Evolutionary conservation across 2,113 vertebrate species (phyloP), one percentile per base, ranked within the genome.

Genomic region (Tragulus kanchil): DNA sequence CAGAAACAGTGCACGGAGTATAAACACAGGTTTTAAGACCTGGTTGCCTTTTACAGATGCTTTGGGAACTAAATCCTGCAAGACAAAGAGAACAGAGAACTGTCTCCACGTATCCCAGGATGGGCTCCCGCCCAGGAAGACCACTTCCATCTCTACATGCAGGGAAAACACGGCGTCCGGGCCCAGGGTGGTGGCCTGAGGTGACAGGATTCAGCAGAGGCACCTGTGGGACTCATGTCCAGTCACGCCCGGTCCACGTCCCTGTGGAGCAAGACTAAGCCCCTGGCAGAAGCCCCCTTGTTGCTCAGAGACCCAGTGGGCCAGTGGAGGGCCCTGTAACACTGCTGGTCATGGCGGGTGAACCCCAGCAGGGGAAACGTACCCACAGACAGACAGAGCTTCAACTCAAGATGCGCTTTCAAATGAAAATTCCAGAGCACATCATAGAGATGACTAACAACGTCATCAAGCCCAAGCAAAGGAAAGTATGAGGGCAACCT

Each of bases 61-160:
- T 45, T 89, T 25, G 19, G 59, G 31, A 36, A 54, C 52, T 45
- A 36, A 95, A 26, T 69, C 15, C 59, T 4, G 3, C 14, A 42
- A 85, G 15, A 31, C 16, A 19, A 19, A 15, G 59, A 10, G 36
- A 11, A 56, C 15, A 15, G 19, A 11, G 15, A 82, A 45, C 6
- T 6, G 23, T 54, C 54, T 58, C 45, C 14, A 0, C 4, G 19
- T 11, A 19, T 42, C 50, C 69, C 25, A 75, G 42, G 23, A 26
- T 13, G 19, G 19, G 23, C 7, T 45, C 28, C 78, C 36, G 19
- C 16, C 71, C 25, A 1, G 11, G 50, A 23, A 58, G 15, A 36
- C 61, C 15, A 26, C 61, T n/a, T 8, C 45, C 48, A 28, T 2
- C 12, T 25, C 28, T 0, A 2, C 50, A 6, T 1, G 13, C 52